Base-by-base conservation (phyloP, 2,888 invertebrate genomes). In the Autographa gamma region DNA sequence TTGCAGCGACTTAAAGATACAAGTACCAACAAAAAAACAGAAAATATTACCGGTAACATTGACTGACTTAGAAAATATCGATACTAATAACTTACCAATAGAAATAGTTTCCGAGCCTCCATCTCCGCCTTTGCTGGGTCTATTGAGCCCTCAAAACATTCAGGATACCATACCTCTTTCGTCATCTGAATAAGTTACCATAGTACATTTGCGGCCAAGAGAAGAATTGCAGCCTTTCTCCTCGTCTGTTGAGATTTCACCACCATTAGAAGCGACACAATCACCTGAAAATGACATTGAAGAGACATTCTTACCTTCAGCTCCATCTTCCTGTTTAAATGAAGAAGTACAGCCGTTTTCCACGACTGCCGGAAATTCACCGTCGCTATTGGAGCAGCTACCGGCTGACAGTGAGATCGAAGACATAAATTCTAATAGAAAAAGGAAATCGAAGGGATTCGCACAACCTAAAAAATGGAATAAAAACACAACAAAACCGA, bases 361-460 rank as follows among this genome's bases (percentile, higher is more conserved):
- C 16, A 63, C 63, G 63, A 63, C 63, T 63, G 31, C 41, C 48
- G 63, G 25, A 63, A 63, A 60, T 54, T 41, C 34, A 48, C n/a
- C 54, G n/a, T 63, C 54, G n/a, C 41, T 18, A 19, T 68, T 68
- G 52, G 68, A 62, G 62, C 41, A 18, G 68, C 68, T 48, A 52
- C 68, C 68, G 38, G 62, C 62, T 43, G 68, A 71, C 59, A 59
- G 59, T 71, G 73, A 71, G 67, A 66, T 41, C 16, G 71, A 63
- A 71, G 48, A 74, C 67, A 43, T 71, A 63, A 71, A 74, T 71
- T 60, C 63, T 58, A 71, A 71, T 64, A 74, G 73, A 74, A 71
- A 74, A 71, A 74, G 66, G 66, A 74, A 66, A 66, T 66, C 60
- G 52, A 66, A 60, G 66, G 66, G 66, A 60, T 66, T 66, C 38